Evolutionary conservation across 2,888 invertebrate genomes (phyloP).

Genomic region (Camponotus fellah): DNA sequence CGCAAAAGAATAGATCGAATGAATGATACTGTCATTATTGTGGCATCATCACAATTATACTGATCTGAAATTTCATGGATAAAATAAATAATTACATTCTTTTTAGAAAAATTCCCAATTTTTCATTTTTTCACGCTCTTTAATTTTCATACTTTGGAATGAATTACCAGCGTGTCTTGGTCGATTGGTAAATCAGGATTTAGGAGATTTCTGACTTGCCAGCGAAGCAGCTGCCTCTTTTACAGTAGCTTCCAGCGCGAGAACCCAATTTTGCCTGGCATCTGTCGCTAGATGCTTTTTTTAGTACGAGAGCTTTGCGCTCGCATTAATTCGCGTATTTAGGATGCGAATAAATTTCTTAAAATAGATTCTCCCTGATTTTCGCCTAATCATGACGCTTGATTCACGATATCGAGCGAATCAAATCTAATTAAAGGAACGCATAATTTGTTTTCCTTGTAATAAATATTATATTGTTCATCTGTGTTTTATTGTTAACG

Average conservation of each 20-base stretch:
- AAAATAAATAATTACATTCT: conserved; percentile 12
- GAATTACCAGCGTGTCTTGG: conserved; percentile 61
- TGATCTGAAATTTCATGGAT: not conserved
- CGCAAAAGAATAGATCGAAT: not conserved
- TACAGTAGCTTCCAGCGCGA: conserved; percentile 67
- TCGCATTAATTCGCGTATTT: conserved; percentile 17
- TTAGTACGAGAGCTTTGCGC: conserved; percentile 38
- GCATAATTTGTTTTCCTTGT: not conserved
- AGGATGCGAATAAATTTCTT: no score
- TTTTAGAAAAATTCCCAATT: not conserved
- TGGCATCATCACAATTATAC: not conserved
- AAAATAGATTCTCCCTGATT: no score
- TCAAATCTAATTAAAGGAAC: not conserved
- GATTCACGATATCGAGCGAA: not conserved
- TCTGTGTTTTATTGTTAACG: not conserved
- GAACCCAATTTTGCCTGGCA: conserved; percentile 77
- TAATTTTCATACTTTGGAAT: conserved; percentile 32
- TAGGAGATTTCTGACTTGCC: conserved; percentile 83
- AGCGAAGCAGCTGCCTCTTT: conserved; percentile 76
- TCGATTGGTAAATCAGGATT: conserved; percentile 81
- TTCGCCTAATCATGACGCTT: not conserved
- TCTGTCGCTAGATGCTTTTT: conserved; percentile 79
- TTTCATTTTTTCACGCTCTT: not conserved
- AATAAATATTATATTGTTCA: not conserved
- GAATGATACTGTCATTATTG: not conserved